Evolutionary conservation across 2,888 invertebrate species (phyloP).

Genomic region (Thecophora atra): DNA sequence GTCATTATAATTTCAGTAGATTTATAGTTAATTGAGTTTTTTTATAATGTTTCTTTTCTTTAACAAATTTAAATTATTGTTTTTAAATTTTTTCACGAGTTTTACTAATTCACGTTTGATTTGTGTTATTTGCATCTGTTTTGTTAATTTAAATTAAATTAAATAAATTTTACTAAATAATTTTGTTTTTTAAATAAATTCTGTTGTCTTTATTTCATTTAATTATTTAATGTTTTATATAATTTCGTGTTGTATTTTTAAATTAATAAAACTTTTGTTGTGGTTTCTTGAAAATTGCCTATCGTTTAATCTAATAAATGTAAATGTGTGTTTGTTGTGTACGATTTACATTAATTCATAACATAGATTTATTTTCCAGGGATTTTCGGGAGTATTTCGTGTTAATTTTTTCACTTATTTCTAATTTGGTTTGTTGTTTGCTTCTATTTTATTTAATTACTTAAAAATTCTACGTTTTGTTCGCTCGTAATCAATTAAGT

Average conservation of each 20-base stretch:
- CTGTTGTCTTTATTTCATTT: constrained; percentile 45
- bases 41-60: no score
- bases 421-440: not conserved
- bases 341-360: constrained; percentile 39
- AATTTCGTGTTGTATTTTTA: no score
- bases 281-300: constrained; percentile 25
- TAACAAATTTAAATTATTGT: no score
- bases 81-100: no score
- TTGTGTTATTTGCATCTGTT: constrained; percentile 33
- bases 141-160: no score
- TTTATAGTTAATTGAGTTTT: no score
- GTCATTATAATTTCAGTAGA: no score
- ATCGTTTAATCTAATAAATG: constrained; percentile 17
- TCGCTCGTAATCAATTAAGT: constrained; percentile 18
- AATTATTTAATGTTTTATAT: constrained; percentile 33
- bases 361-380: constrained; percentile 41
- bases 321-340: no score
- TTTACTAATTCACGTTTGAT: constrained; percentile 40
- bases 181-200: constrained; percentile 42
- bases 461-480: constrained; percentile 30
- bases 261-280: no score
- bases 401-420: not conserved
- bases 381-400: no score
- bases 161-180: constrained; percentile 26
- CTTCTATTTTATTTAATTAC: constrained; percentile 1